Percentiles rank a stretch among this genome's conserved stretches.
phyloP scores from a whole-genome alignment of 2,113 vertebrate genomes.

The Syrmaticus mikado region DNA sequence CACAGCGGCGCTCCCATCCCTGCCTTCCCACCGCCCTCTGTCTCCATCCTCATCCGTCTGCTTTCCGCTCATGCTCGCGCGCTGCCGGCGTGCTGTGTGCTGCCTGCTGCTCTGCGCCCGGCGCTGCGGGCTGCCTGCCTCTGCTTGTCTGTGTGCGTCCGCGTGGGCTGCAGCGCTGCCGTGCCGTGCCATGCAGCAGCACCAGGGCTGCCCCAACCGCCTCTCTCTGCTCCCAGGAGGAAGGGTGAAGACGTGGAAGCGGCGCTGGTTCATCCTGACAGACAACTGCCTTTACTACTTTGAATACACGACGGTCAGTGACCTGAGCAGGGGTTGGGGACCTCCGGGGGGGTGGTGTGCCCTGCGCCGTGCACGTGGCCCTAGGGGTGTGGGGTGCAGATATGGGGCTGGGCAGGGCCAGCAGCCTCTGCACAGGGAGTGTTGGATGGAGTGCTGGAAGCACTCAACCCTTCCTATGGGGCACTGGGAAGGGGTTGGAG shows the following conservation, averaged over 20 bases:
- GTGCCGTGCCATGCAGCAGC: rapidly evolving
- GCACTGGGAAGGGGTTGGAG: rapidly evolving
- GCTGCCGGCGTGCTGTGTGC: not conserved
- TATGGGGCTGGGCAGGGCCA: rapidly evolving
- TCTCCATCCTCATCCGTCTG: slow-evolving; percentile 22
- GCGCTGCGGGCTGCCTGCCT: not conserved
- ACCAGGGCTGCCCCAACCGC: not conserved
- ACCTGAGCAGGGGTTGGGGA: rapidly evolving
- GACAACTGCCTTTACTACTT: slow-evolving; percentile 99
- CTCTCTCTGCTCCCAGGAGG: slow-evolving; percentile 84
- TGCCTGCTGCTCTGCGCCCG: not conserved
- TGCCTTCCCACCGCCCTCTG: not conserved
- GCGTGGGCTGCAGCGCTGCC: not conserved
- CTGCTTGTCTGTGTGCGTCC: slow-evolving; percentile 67
- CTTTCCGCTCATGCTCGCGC: slow-evolving; percentile 24
- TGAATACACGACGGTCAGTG: slow-evolving; percentile 96
- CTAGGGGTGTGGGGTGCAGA: rapidly evolving
- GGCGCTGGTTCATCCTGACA: slow-evolving; percentile 98
- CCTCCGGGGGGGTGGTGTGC: not conserved
- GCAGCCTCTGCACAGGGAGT: not conserved
- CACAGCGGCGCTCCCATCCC: rapidly evolving
- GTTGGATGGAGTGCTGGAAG: not conserved
- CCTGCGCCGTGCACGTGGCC: not conserved
- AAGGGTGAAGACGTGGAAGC: slow-evolving; percentile 97
- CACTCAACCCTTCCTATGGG: not conserved